Conservation (phyloP, 1,140 invertebrate species). For the Sarcophaga bullata region DNA sequence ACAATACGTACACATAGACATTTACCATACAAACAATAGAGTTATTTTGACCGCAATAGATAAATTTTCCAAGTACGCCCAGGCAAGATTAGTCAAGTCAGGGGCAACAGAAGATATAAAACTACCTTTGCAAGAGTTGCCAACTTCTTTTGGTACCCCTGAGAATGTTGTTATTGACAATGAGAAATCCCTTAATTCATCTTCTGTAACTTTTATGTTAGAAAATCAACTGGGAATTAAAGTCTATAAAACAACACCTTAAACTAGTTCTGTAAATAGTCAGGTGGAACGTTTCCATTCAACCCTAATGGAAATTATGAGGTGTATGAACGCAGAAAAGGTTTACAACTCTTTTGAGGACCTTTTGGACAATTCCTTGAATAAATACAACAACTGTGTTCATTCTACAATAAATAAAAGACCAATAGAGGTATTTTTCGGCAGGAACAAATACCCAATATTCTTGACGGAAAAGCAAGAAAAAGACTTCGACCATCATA, state of each 20-base stretch:
- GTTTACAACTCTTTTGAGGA: conserved; percentile 31
- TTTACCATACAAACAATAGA: too few species aligned
- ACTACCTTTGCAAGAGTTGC: conserved; percentile 28
- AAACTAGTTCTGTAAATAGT: conserved; percentile 10
- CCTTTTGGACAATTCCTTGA: conserved; percentile 22
- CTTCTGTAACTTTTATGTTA: too few species aligned
- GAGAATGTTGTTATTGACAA: conserved; percentile 47
- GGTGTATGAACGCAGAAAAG: conserved; percentile 38
- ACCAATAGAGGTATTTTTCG: too few species aligned
- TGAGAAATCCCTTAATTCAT: too few species aligned
- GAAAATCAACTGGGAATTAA: conserved; percentile 22
- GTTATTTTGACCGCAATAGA: conserved; percentile 17
- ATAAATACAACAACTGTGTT: conserved; percentile 9
- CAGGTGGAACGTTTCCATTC: conserved; percentile 45
- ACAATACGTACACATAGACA: too few species aligned
- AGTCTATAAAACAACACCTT: neutral
- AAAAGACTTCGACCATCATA: neutral
- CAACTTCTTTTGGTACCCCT: conserved; percentile 47
- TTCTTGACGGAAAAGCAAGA: neutral
- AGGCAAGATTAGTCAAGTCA: conserved; percentile 22
- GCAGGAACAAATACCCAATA: neutral
- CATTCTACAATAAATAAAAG: neutral
- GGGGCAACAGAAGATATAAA: conserved; percentile 40
- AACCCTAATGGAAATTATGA: conserved; percentile 46
- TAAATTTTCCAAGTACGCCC: conserved; percentile 36